A percentile compares a stretch with the other conserved stretches of the same genome.
phyloP scores from a whole-genome alignment of 2,888 invertebrate species.

The Drosophila pseudotalamancana region DNA sequence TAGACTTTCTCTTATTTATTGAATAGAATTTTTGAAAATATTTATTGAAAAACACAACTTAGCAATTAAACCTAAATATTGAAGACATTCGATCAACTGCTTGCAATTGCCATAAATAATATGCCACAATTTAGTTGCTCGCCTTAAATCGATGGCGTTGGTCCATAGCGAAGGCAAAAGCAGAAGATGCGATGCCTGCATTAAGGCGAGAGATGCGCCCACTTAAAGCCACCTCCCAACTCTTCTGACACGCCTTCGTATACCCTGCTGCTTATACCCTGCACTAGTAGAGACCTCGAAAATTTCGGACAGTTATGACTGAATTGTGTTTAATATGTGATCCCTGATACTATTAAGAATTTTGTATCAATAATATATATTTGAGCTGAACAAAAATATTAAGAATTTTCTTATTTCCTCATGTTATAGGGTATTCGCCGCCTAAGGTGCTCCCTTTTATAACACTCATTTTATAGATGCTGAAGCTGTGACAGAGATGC shows the following conservation, averaged over 20 bases:
- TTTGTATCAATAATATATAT: neutral
- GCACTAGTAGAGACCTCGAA: neutral
- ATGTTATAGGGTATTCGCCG: neutral
- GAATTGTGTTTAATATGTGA: too few species aligned
- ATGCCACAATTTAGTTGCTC: conserved; percentile 58
- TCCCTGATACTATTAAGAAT: neutral
- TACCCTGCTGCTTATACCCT: conserved; percentile 24
- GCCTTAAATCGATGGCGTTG: conserved; percentile 56
- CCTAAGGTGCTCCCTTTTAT: too few species aligned
- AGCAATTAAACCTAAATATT: neutral
- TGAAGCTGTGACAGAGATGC: conserved; percentile 22
- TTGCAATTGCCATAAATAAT: conserved; percentile 61
- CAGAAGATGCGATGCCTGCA: conserved; percentile 29
- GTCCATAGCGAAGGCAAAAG: conserved; percentile 5
- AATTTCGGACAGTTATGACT: neutral
- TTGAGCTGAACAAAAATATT: too few species aligned
- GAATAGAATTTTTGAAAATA: neutral
- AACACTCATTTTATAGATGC: conserved; percentile 20
- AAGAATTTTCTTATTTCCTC: too few species aligned
- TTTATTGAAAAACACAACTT: too few species aligned
- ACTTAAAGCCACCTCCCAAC: conserved; percentile 23
- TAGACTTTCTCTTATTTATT: neutral
- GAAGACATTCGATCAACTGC: neutral
- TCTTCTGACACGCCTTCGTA: neutral
- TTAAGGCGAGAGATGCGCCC: conserved; percentile 42